A percentile compares a stretch with the other conserved stretches of the same genome.
Conservation (phyloP, 2,113 vertebrate species). For the Tetrao urogallus region DNA sequence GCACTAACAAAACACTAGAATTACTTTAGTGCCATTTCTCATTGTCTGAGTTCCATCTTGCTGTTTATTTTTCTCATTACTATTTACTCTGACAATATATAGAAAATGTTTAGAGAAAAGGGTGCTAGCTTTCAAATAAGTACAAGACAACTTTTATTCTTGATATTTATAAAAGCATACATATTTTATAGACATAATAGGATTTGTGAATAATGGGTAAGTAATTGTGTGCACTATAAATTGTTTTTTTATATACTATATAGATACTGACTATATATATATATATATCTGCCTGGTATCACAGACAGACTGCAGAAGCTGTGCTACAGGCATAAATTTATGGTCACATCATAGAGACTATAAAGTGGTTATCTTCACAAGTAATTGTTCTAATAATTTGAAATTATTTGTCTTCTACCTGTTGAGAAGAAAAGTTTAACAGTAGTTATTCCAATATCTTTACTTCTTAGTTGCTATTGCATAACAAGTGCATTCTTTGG, state of each 20-base stretch:
- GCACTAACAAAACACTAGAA: background rate
- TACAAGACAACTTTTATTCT: background rate
- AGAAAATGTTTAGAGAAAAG: background rate
- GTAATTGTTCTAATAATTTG: background rate
- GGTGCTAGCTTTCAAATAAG: background rate
- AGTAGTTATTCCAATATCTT: background rate
- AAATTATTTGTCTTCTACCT: background rate
- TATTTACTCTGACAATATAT: background rate
- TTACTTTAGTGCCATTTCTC: background rate
- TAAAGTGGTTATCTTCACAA: background rate
- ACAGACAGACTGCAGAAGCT: background rate
- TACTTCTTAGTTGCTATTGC: background rate
- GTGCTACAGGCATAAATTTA: background rate
- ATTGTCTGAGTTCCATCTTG: background rate
- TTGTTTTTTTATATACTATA: no score
- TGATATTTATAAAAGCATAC: background rate
- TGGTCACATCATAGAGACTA: background rate
- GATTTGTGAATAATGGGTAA: background rate
- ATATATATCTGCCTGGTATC: background rate
- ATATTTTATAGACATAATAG: background rate
- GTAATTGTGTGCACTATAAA: background rate
- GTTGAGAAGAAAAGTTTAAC: background rate
- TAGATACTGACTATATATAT: no score
- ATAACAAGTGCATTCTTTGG: background rate
- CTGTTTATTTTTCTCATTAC: background rate